Conservation (phyloP, 2,888 invertebrate species). For the Pyrrhia umbra region DNA sequence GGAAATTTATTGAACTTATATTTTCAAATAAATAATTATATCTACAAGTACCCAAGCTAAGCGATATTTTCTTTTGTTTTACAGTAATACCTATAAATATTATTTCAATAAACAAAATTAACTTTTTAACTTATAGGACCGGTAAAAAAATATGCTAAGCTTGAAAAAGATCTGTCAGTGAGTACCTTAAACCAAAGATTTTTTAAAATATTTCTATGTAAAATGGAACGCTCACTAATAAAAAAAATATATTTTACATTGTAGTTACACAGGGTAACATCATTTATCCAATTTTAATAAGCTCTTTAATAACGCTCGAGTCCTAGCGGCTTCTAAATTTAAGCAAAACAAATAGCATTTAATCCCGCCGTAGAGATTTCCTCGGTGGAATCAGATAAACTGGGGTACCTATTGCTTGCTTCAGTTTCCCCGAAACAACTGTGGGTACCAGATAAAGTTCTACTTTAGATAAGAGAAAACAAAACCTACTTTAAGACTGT, state of each 20-base stretch:
- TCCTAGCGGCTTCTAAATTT: constrained; percentile 1
- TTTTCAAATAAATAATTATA: too few relatives aligned
- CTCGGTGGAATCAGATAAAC: constrained; percentile 17
- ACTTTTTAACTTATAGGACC: too few relatives aligned
- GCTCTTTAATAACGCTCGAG: constrained; percentile 4
- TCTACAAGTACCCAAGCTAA: too few relatives aligned
- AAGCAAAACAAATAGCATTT: constrained; percentile 18
- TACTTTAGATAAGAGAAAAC: constrained; percentile 16
- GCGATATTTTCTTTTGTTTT: too few relatives aligned
- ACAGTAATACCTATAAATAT: too few relatives aligned
- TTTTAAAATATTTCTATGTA: background rate
- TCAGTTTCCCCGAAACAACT: constrained; percentile 17
- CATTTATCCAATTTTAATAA: background rate
- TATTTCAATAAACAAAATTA: too few relatives aligned
- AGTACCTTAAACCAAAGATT: too few relatives aligned
- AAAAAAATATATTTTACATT: background rate
- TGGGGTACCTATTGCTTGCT: constrained; percentile 2
- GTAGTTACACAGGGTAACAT: background rate
- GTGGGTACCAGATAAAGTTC: constrained; percentile 17
- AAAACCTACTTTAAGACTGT: constrained; percentile 3
- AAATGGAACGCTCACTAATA: background rate
- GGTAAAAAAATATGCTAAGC: too few relatives aligned
- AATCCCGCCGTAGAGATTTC: constrained; percentile 14
- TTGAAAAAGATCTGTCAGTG: too few relatives aligned
- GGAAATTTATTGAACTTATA: too few relatives aligned